Base-by-base conservation (phyloP, 2,113 vertebrate species). In the Larimichthys polyactis region DNA sequence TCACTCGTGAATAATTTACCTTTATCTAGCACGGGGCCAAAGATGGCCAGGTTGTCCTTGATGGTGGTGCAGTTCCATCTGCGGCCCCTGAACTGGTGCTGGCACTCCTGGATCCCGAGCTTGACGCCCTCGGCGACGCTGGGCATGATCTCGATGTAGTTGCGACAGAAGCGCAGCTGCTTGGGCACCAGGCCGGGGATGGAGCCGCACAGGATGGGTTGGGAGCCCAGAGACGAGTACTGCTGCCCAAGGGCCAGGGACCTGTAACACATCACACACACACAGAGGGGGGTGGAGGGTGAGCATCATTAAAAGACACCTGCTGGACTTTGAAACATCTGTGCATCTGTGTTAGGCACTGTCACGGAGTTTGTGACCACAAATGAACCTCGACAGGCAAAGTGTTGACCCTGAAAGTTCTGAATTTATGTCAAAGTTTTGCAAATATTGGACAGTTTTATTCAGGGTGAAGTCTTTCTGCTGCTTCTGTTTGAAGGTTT, bases 141-240 rank as follows among this genome's bases (percentile, higher is more conserved):
- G 89, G 98, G 98, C 98, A 99, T 99, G 91, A 99, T 98, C 93
- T 99, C 97, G 81, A 99, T 96, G 49, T 98, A 99, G 95, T 99
- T 99, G 85, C 97, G 95, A 83, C 98, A 99, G 96, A 99, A 99
- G 1, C 98, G 96, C 66, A 99, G 95, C 93, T 99, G 98, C 93
- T 99, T 99, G 85, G 98, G 97, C 80, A 99, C 97, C 62, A 99
- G 95, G n/a, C 98, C 98, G 0, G 98, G 98, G 87, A 99, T 99
- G 64, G 96, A 98, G 87, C 97, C 97, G 0, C 98, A 99, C 24
- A 97, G 96, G 82, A 97, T 96, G 82, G 98, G 97, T 90, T 97
- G 97, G 2, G 96, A 96, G 20, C 96, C 96, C 95, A 99, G 84
- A 1, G 97, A 96, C 0, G 97, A 96, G 81, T 98, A 97, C 88